These are phyloP conservation scores for Wasmannia auropunctata DNA, from an alignment of 1,140 invertebrate genomes.

Conservation along the genomic window DNA sequence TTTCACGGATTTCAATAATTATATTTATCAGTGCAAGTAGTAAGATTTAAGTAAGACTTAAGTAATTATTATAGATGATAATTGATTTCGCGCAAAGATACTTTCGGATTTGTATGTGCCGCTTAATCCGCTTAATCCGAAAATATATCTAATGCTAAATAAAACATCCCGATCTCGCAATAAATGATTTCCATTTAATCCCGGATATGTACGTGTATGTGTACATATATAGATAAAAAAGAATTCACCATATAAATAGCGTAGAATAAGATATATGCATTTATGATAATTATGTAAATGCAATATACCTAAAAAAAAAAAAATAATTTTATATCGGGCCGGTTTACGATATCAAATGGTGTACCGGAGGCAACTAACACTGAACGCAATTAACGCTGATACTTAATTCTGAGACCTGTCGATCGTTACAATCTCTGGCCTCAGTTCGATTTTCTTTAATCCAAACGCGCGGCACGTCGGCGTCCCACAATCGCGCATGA, in stretches of 20 bases:
- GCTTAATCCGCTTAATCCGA: not conserved
- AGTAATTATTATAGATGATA: constrained; percentile 2
- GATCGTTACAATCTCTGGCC: not conserved
- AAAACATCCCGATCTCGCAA: not conserved
- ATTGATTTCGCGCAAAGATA: not conserved
- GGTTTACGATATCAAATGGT: not conserved
- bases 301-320: too few species aligned
- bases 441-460: not conserved
- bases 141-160: not conserved
- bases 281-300: not conserved
- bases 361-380: too few species aligned
- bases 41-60: not conserved
- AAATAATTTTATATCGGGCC: constrained; percentile 1
- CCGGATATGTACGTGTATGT: not conserved
- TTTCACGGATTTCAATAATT: constrained; percentile 8
- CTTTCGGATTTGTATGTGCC: too few species aligned
- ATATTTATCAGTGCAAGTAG: not conserved
- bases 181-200: constrained; percentile 13
- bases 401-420: not conserved
- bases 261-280: not conserved
- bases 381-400: not conserved
- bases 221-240: not conserved
- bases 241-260: not conserved
- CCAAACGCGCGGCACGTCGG: not conserved
- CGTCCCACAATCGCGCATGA: not conserved